Base-by-base conservation (phyloP, 1,140 invertebrate species). In the Platorchestia sp. region DNA sequence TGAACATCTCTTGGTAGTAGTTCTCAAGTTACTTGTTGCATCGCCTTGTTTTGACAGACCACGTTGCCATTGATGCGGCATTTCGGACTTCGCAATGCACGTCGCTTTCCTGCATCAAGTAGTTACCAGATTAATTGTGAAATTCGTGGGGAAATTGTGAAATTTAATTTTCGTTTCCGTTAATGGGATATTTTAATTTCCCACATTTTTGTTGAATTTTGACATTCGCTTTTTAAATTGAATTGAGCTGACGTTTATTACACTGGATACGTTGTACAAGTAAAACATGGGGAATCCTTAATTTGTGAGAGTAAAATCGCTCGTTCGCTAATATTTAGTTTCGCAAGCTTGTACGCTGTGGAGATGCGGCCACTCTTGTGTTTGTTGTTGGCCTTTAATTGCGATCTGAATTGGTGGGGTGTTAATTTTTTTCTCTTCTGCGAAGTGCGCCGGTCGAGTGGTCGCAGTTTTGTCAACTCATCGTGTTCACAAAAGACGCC, bases 371-470 rank as follows among this genome's bases (percentile, higher is more conserved):
- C 44, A 44, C 43, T 40, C 45, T 45, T 45, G 43, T 93, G 91
- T 93, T 93, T 93, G 91, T 93, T 93, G 91, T 93, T 93, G 91
- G 91, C 43, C 91, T 93, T 93, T 93, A 93, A 93, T 93, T 93
- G 45, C 91, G 91, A 93, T 93, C 91, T 40, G 91, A 93, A 93
- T 93, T 93, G 91, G 44, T 93, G 41, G 45, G 91, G 40, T 93
- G 91, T 93, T 93, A 45, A 47, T 93, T 93, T 93, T 93, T 93
- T 91, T 93, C 45, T 22, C 44, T 93, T 93, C 91, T 44, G 41
- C 44, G 91, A 93, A 93, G 45, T 47, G 91, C 45, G 91, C 44
- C 91, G 91, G 91, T 93, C 91, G 91, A 93, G 91, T 47, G 91
- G 91, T 93, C 91, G 36, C 36, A 40, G 91, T 93, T 93, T 93